phyloP scores from a whole-genome alignment of 2,888 invertebrate genomes.

The Diploptera punctata region DNA sequence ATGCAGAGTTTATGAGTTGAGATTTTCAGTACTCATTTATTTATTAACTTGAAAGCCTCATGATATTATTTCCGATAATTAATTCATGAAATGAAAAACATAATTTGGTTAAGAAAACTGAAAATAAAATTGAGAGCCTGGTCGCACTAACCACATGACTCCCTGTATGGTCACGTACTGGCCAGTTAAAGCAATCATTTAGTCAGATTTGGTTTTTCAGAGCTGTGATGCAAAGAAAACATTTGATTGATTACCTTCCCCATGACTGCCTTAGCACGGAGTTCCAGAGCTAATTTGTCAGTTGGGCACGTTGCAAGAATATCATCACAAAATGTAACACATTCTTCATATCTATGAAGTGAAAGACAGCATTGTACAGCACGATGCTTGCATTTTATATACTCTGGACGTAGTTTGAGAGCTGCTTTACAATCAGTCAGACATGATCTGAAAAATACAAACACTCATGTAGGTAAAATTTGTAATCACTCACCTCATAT shows the following conservation, averaged over 20 bases:
- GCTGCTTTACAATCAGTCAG: constrained; percentile 83
- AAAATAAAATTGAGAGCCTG: neutral
- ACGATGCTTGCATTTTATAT: constrained; percentile 77
- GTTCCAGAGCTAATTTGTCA: constrained; percentile 62
- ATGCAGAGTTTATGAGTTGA: no score
- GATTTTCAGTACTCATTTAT: no score
- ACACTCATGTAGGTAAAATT: no score
- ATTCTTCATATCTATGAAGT: constrained; percentile 71
- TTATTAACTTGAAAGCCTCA: no score
- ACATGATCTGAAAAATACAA: constrained; percentile 62
- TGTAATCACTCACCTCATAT: no score
- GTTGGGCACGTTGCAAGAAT: constrained; percentile 64
- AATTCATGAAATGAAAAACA: constrained; percentile 18
- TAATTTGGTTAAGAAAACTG: no score
- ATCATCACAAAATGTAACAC: constrained; percentile 73
- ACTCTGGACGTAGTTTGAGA: constrained; percentile 73
- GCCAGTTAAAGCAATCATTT: neutral
- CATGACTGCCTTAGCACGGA: constrained; percentile 62
- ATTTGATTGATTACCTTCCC: constrained; percentile 53
- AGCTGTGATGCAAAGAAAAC: neutral
- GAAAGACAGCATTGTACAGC: constrained; percentile 77
- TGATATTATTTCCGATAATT: no score
- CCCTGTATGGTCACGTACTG: neutral
- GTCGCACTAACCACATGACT: neutral
- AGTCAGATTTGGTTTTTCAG: neutral